A percentile compares a stretch with the other conserved stretches of the same genome.
These are phyloP conservation scores for Otocyon megalotis DNA, from an alignment of 2,113 vertebrate genomes.

Conservation along the genomic window DNA sequence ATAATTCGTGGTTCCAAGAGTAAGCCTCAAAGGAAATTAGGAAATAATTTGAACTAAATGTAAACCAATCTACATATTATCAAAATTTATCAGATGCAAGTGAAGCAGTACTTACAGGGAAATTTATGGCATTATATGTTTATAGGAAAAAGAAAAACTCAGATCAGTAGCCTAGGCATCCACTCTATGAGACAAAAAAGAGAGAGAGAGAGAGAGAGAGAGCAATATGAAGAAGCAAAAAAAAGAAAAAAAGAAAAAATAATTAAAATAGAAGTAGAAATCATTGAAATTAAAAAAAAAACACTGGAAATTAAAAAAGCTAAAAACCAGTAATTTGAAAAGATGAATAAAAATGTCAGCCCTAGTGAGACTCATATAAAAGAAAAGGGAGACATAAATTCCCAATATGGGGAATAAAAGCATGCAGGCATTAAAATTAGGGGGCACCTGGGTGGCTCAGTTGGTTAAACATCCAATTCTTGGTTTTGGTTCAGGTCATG, in stretches of 20 bases:
- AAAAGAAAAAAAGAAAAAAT: background rate
- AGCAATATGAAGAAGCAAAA: background rate
- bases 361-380: background rate
- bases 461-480: background rate
- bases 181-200: background rate
- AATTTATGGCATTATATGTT: background rate
- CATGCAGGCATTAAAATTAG: background rate
- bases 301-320: background rate
- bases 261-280: background rate
- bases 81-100: background rate
- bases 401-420: background rate
- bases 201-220: background rate
- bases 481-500: background rate
- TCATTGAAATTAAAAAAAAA: background rate
- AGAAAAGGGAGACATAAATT: background rate
- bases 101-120: background rate
- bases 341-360: background rate
- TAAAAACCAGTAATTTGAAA: background rate
- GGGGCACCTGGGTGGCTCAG: background rate
- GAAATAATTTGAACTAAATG: background rate
- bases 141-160: background rate
- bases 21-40: background rate
- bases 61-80: background rate
- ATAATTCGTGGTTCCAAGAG: background rate
- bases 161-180: background rate